phyloP scores from a whole-genome alignment of 2,113 vertebrate genomes.

The Ifrita kowaldi region DNA sequence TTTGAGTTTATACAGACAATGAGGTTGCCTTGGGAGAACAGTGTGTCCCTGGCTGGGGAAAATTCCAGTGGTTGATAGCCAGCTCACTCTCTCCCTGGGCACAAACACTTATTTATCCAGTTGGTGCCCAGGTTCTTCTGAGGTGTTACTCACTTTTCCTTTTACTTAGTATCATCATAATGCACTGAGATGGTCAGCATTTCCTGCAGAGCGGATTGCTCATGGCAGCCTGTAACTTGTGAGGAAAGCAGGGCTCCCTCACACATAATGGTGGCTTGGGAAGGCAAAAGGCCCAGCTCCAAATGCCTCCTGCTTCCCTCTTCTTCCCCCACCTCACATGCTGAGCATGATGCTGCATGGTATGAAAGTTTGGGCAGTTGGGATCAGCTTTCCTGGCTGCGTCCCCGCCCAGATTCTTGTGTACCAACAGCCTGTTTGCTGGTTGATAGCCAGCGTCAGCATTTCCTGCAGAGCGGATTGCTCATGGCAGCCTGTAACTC shows the following conservation, averaged over 20 bases:
- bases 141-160: background rate
- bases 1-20: background rate
- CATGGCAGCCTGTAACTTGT: background rate
- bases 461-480: too few species aligned
- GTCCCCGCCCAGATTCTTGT: background rate
- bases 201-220: rapidly evolving
- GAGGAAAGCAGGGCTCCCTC: background rate
- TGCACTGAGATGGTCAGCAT: background rate
- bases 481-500: too few species aligned
- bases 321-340: background rate
- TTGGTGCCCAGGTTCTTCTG: background rate
- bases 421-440: background rate
- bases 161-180: background rate
- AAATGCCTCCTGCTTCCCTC: background rate
- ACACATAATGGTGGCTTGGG: rapidly evolving
- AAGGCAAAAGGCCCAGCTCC: rapidly evolving
- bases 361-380: background rate
- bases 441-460: too few species aligned
- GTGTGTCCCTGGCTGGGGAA: background rate
- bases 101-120: background rate
- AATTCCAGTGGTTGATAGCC: background rate
- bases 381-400: background rate
- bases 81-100: background rate
- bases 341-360: background rate
- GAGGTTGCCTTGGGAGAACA: background rate